These are phyloP conservation scores for Drepana arcuata DNA, from an alignment of 1,140 invertebrate genomes.

Conservation along the genomic window DNA sequence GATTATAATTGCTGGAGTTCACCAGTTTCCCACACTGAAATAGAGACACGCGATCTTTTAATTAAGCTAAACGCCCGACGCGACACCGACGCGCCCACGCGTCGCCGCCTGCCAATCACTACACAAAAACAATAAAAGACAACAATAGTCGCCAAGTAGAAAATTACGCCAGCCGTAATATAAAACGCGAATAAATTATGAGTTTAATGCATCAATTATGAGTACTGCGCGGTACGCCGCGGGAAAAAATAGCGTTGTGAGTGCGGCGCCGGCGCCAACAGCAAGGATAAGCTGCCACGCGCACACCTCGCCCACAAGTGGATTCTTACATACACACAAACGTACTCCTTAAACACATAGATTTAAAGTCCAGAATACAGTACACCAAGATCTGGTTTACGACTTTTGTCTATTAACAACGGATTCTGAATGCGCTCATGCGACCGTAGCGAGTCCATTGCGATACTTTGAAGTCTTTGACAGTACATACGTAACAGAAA, in stretches of 20 bases:
- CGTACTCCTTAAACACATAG: constrained; percentile 20
- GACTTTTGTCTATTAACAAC: constrained; percentile 23
- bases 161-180: constrained; percentile 34
- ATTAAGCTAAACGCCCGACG: constrained; percentile 16
- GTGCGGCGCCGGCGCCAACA: constrained; percentile 58
- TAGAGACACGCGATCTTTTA: constrained; percentile 5
- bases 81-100: constrained; percentile 22
- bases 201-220: constrained; percentile 63
- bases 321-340: constrained; percentile 10
- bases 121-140: constrained; percentile 33
- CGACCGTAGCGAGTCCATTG: constrained; percentile 60
- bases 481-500: no score
- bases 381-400: constrained; percentile 16
- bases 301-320: constrained; percentile 23
- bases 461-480: constrained; percentile 51
- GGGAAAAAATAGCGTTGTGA: constrained; percentile 58
- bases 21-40: neutral
- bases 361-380: constrained; percentile 16
- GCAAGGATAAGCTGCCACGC: constrained; percentile 45
- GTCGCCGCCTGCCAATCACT: constrained; percentile 15
- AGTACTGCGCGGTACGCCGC: constrained; percentile 34
- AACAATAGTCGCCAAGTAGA: constrained; percentile 41
- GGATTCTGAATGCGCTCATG: constrained; percentile 55
- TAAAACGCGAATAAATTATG: constrained; percentile 46
- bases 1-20: neutral